Base-by-base conservation (phyloP, 2,797 vertebrate genomes). In the Myotis planiceps region DNA sequence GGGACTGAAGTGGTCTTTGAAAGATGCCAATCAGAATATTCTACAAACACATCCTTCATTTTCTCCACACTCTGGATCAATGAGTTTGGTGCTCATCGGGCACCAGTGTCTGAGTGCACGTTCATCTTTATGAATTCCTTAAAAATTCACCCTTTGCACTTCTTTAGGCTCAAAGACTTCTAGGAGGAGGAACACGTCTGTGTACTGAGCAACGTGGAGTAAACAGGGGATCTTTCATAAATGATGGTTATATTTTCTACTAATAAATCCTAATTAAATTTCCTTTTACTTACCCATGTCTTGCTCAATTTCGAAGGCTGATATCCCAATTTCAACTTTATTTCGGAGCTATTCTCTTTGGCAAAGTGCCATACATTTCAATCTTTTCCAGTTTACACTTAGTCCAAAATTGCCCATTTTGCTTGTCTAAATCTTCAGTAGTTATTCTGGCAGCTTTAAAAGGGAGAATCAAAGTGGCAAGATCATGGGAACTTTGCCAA, bases 401-500 rank as follows among this genome's bases (percentile, higher is more conserved):
- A 53, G 32, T 84, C 25, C 10, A 58, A 68, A 94, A 91, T 84
- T 65, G 86, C 27, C 78, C 87, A 83, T 78, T 91, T 94, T 78
- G 55, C 89, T 93, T 94, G 82, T 93, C 80, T 94, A 83, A 80
- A 88, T 90, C 53, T 63, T 94, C 72, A 88, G 25, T 74, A 79
- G 58, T 89, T 80, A 81, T 47, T 92, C 80, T 95, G 91, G 85
- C 88, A 97, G 89, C 37, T 94, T 93, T 83, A 83, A 88, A 92
- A 91, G 39, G 93, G 9, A 89, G 32, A 97, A n/a, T 90, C 91
- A 92, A 96, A 94, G 90, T 84, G 94, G 93, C 69, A 96, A 78
- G 51, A 81, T 84, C 66, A 69, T 8, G 34, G 90, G 71, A 82
- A 78, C 27, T 63, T 83, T 76, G 79, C 79, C 86, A 96, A n/a